Evolutionary conservation across 2,888 invertebrate species (phyloP), one percentile per base, ranked within the genome.

Genomic region (Drosophila paramelanica): DNA sequence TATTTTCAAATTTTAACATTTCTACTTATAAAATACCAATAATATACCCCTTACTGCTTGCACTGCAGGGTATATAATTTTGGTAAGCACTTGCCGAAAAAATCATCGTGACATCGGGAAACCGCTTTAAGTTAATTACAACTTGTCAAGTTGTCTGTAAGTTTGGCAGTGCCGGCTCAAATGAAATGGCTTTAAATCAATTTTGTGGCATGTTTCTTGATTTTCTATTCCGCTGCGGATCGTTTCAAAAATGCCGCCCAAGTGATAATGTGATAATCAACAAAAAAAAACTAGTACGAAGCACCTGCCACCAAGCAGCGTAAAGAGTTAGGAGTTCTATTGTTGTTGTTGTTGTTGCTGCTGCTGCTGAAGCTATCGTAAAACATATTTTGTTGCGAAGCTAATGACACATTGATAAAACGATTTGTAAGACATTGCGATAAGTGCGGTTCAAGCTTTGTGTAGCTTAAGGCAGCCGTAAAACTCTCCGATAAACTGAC

Each of bases 111-210:
- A 60, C 49, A 73, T 57, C 61, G 64, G 62, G 56, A 52, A 80
- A 90, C 77, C 77, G 82, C 81, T 90, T 90, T 91, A 91, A 89
- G 89, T 88, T 90, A 90, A 90, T 90, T 90, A 89, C 85, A 88
- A 59, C 64, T 71, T 88, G 83, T 88, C 89, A 74, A 73, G 55
- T 71, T 75, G 73, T 78, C 56, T 76, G 79, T 66, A 75, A 76
- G 57, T 79, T 76, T 74, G 73, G 62, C 72, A 68, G 20, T 73
- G 57, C 57, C 76, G 72, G 79, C 79, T 78, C 76, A 79, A 78
- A 78, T 78, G 76, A 76, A 78, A 64, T 75, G 80, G 75, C 81
- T 60, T 81, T 79, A 79, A 79, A 79, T 79, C 79, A 80, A 83
- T 77, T 81, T 83, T 59, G 77, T 79, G 68, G 62, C 79, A 79